Evolutionary conservation across 2,797 vertebrate genomes (phyloP).

Genomic region (Crocodylus rhombifer): DNA sequence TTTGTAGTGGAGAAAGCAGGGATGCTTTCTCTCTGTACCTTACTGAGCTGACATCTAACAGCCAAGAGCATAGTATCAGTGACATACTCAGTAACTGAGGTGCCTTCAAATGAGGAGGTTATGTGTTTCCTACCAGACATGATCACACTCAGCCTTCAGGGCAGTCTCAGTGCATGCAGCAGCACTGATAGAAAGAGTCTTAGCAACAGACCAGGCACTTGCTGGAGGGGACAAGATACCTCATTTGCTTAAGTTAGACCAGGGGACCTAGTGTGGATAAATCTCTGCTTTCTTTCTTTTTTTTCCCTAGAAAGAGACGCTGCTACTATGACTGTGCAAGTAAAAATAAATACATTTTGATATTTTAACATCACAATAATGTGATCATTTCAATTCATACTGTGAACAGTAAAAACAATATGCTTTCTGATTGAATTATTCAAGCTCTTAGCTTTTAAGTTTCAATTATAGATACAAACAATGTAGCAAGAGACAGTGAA

Average conservation of each 20-base stretch:
- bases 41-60: constrained; percentile 46
- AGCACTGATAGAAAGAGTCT: constrained; percentile 33
- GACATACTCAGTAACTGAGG: constrained; percentile 29
- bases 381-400: constrained; percentile 76
- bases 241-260: constrained; percentile 69
- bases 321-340: constrained; percentile 61
- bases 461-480: constrained; percentile 76
- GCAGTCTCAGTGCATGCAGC: constrained; percentile 34
- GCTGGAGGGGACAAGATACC: constrained; percentile 57
- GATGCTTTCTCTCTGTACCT: neutral
- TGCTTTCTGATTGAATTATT: constrained; percentile 78
- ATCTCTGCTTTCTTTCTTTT: neutral
- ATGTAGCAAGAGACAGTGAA: constrained; percentile 61
- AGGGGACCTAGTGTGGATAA: constrained; percentile 28
- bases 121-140: constrained; percentile 23
- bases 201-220: constrained; percentile 15
- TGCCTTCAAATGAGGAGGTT: constrained; percentile 48
- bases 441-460: constrained; percentile 74
- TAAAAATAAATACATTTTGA: constrained; percentile 72
- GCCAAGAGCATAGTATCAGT: constrained; percentile 57
- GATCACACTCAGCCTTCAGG: constrained; percentile 47
- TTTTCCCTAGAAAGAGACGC: neutral
- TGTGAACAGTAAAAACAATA: constrained; percentile 75
- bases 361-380: constrained; percentile 71
- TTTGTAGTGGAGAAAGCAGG: neutral